These are phyloP conservation scores for Microctonus brassicae DNA, from an alignment of 2,888 invertebrate species.

Conservation along the genomic window DNA sequence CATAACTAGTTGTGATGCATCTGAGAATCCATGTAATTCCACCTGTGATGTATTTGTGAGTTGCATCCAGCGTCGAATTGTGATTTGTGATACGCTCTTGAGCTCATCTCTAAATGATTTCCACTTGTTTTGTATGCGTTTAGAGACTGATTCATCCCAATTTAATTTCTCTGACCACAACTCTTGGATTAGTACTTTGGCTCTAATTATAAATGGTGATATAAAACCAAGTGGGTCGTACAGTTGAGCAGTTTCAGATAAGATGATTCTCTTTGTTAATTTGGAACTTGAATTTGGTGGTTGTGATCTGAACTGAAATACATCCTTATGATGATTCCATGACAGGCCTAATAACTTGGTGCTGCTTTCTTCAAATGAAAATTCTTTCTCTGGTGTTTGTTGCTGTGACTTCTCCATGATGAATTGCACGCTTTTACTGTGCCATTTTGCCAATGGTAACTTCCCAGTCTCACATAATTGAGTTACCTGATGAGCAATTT, in stretches of 20 bases:
- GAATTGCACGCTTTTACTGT: conserved; percentile 22
- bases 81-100: background rate
- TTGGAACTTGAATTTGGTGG: background rate
- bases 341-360: background rate
- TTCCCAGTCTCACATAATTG: background rate
- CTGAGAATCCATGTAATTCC: background rate
- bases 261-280: background rate
- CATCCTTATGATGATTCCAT: background rate
- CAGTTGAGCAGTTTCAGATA: background rate
- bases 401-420: conserved; percentile 26
- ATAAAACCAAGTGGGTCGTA: background rate
- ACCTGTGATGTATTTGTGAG: background rate
- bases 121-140: background rate
- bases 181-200: background rate
- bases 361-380: background rate
- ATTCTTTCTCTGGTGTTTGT: conserved; percentile 29
- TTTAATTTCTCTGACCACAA: background rate
- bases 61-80: background rate
- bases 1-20: background rate
- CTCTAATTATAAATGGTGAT: background rate
- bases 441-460: background rate
- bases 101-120: background rate
- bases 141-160: background rate
- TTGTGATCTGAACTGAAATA: background rate
- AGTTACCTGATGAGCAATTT: background rate